Base-by-base conservation (phyloP, 2,888 invertebrate species). In the Caenorhabditis auriculariae region DNA sequence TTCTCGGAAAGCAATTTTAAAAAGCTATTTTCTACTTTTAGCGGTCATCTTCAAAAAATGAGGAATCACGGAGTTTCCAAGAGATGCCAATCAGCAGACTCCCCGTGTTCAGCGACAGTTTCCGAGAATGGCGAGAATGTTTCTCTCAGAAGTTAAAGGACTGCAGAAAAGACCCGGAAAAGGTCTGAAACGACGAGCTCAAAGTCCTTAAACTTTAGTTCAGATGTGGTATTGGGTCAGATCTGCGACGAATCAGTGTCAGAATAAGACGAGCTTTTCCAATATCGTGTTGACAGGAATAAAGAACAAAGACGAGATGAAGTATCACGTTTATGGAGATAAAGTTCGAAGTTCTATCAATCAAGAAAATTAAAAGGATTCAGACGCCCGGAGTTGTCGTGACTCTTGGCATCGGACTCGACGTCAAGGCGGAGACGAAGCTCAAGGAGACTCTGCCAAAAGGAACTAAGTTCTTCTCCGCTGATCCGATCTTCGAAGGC, bases 231-330 rank as follows among this genome's bases (percentile, higher is more conserved):
- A 52, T 15, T 52, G 58, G 52, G 32, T 58, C 1, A 23, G 29
- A 21, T 23, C 32, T 12, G 58, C 43, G 1, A 43, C 38, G 21
- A 58, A 58, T 32, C 26, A 29, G 15, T 58, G 58, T 27, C 42
- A 48, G 29, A 58, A 58, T 27, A 21, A 58, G 44, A 58, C 58
- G 9, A 9, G 23, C 4, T 58, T 58, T 37, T 58, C 58, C 0
- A 47, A 32, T 26, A 58, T 58, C 29, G 58, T 53, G 6, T n/a
- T 58, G 27, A 58, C 52, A 2, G 58, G 58, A 23, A 51, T 58
- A n/a, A 59, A 59, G 23, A 59, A 59, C 15, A 59, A 54, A 23
- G 59, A 59, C 35, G 59, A 59, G 37, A 54, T 54, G 59, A 59
- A 59, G 27, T 58, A 53, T 39, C 52, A 52, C 37, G 58, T 53